Conservation (phyloP, 2,888 invertebrate genomes). For the Noctua janthina region DNA sequence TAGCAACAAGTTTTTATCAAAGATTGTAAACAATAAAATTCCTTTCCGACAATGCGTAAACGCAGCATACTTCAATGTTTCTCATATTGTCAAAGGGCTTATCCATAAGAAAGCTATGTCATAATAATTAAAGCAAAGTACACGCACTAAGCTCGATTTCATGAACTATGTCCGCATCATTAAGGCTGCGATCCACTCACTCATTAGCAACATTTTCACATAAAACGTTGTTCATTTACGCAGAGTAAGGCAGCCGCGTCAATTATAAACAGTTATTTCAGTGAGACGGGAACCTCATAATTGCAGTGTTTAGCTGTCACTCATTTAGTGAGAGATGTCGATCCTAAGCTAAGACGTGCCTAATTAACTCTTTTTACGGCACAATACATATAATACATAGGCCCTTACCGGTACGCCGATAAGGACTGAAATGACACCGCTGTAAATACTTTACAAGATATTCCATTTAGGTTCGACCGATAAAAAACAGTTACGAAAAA, state of each 20-base stretch:
- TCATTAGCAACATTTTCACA: constrained; percentile 88
- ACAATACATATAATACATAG: constrained; percentile 58
- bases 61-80: constrained; percentile 31
- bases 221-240: constrained; percentile 85
- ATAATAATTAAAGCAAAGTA: constrained; percentile 73
- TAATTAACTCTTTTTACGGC: constrained; percentile 72
- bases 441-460: constrained; percentile 72
- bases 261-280: constrained; percentile 88
- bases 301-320: constrained; percentile 86
- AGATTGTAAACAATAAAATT: constrained; percentile 13
- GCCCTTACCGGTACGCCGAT: constrained; percentile 57
- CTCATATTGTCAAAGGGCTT: constrained; percentile 36
- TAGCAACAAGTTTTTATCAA: constrained; percentile 5
- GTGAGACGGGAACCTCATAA: constrained; percentile 83
- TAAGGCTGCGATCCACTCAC: constrained; percentile 81
- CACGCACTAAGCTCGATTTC: constrained; percentile 75
- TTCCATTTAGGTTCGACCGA: constrained; percentile 74
- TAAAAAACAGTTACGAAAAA: constrained; percentile 81
- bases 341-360: constrained; percentile 75
- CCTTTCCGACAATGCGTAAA: background rate
- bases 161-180: constrained; percentile 84
- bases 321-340: constrained; percentile 83
- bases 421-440: constrained; percentile 72
- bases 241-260: constrained; percentile 80
- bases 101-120: constrained; percentile 68